Conservation (phyloP, 2,888 invertebrate species). For the Trissolcus brochymenae region DNA sequence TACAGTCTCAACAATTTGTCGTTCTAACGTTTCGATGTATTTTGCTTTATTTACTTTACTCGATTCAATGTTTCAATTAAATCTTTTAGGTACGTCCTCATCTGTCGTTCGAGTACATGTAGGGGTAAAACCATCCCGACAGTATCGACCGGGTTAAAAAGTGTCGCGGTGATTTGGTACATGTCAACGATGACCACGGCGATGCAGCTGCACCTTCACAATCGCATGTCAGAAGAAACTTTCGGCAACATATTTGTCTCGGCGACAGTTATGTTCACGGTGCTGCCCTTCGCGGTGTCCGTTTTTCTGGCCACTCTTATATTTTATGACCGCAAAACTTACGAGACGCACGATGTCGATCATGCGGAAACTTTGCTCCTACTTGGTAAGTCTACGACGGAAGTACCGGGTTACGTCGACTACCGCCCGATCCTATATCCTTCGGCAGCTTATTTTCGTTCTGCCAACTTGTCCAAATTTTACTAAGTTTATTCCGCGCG, state of each 20-base stretch:
- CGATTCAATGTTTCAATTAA: neutral
- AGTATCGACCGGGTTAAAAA: constrained; percentile 58
- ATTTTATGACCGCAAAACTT: constrained; percentile 42
- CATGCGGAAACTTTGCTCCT: constrained; percentile 59
- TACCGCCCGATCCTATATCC: too few relatives aligned
- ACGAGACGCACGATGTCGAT: constrained; percentile 36
- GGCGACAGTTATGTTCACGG: constrained; percentile 63
- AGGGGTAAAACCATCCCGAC: constrained; percentile 54
- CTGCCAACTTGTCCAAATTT: neutral
- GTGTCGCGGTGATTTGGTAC: constrained; percentile 63
- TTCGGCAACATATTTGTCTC: constrained; percentile 63
- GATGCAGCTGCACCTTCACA: constrained; percentile 64
- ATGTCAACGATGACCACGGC: constrained; percentile 61
- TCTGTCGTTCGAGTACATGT: constrained; percentile 54
- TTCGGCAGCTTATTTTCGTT: constrained; percentile 1
- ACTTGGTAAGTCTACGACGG: constrained; percentile 50
- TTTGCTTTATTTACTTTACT: neutral
- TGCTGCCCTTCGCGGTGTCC: constrained; percentile 60
- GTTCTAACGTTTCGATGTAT: too few relatives aligned
- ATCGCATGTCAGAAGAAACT: constrained; percentile 38
- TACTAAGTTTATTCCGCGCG: too few relatives aligned
- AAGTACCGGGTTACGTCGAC: too few relatives aligned
- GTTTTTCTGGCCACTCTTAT: constrained; percentile 61
- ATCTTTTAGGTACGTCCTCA: constrained; percentile 56
- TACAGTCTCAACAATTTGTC: too few relatives aligned